Evolutionary conservation across 2,797 vertebrate genomes (phyloP).

Genomic region (Sarcoramphus papa): DNA sequence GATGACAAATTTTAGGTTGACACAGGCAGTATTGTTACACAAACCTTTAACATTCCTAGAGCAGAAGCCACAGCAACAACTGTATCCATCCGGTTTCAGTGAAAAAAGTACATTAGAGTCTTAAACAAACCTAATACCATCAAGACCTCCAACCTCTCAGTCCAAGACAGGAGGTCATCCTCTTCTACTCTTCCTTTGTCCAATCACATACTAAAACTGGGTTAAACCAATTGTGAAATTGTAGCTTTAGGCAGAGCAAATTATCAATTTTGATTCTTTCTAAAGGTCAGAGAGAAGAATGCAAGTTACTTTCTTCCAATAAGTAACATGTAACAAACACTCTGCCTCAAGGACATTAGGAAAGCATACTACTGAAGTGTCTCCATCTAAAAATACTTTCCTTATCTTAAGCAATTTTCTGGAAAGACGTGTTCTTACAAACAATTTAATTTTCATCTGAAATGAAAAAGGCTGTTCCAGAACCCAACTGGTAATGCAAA

Average conservation of each 20-base stretch:
- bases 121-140: not conserved
- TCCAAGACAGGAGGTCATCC: not conserved
- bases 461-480: not conserved
- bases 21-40: not conserved
- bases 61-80: not conserved
- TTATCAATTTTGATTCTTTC: not conserved
- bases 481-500: not conserved
- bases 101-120: not conserved
- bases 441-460: not conserved
- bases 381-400: not conserved
- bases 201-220: not conserved
- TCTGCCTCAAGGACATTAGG: not conserved
- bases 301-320: not conserved
- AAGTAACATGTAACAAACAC: not conserved
- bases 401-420: not conserved
- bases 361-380: not conserved
- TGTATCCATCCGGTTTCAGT: not conserved
- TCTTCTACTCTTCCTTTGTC: not conserved
- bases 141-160: not conserved
- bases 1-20: not conserved
- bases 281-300: not conserved
- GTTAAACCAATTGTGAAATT: not conserved
- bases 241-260: not conserved
- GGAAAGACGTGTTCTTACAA: not conserved
- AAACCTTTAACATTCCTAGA: slow-evolving; percentile 41